Base-by-base conservation (phyloP, 2,888 invertebrate species). In the Quadriops clusia region DNA sequence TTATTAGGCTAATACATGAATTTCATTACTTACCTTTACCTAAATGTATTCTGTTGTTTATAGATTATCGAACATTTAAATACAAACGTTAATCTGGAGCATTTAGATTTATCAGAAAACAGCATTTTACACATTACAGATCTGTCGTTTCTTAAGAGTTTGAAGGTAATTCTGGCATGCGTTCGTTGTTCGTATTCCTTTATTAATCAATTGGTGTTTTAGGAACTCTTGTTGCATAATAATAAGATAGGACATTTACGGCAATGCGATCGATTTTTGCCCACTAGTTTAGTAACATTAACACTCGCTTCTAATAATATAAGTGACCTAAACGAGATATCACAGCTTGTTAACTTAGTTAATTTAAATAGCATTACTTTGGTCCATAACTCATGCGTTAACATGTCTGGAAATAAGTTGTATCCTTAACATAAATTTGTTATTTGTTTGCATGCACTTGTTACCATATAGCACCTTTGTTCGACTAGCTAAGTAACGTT, bases 81-180 rank as follows among this genome's bases (percentile, higher is more conserved):
- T 51, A 74, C 78, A 44, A 90, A 86, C 55, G 66, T 73, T 24
- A 77, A 80, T 51, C 61, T 93, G 56, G 84, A 86, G 54, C 74
- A 79, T 56, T 61, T 93, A 45, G 91, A 93, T 64, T 61, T 93
- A 43, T 87, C 90, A 3, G 86, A 87, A 56, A 93, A 93, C 58
- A 79, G 76, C 54, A 87, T 93, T 49, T 74, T 81, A 30, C 77
- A 77, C 49, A 71, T 93, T 37, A 77, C 82, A 42, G 90, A 91
- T 64, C 72, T 93, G 41, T 84, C 86, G 12, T 78, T 77, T 59
- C 63, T 93, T 46, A 77, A 77, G 51, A 73, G 68, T 53, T 69
- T 93, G 29, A 87, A 87, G 77, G 89, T 87, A 65, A 62, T 25
- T 9, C 10, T 20, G 14, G 17, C 17, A 25, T 23, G 14, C 12